A percentile compares a stretch with the other conserved stretches of the same genome.
phyloP scores from a whole-genome alignment of 1,140 invertebrate species.

The Drosophila santomea region DNA sequence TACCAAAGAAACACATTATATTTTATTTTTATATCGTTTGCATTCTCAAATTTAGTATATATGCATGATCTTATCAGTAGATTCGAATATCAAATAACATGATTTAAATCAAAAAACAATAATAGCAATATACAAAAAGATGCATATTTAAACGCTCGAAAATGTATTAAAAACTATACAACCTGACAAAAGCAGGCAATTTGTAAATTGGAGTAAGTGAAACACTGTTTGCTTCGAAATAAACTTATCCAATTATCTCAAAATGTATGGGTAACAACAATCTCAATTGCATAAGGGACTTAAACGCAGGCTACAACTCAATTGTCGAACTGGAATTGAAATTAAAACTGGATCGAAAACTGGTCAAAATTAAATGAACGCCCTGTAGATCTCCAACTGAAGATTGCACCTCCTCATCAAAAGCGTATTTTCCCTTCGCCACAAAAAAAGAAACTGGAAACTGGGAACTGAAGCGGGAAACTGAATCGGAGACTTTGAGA shows the following conservation, averaged over 20 bases:
- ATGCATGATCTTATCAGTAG: not conserved
- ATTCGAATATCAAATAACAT: not conserved
- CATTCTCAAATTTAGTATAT: not conserved
- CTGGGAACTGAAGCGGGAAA: slow-evolving; percentile 9
- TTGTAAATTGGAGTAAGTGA: too few relatives aligned
- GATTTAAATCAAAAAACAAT: not conserved
- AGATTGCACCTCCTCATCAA: not conserved
- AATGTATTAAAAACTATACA: too few relatives aligned
- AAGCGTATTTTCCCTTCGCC: slow-evolving; percentile 13
- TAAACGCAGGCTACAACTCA: slow-evolving; percentile 58
- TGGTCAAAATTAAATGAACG: slow-evolving; percentile 23
- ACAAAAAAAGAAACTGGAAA: slow-evolving; percentile 22
- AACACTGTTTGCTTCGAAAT: not conserved
- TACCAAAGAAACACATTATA: not conserved
- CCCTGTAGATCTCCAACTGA: slow-evolving; percentile 22
- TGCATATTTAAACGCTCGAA: too few relatives aligned
- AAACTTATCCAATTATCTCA: not conserved
- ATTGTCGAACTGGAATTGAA: slow-evolving; percentile 37
- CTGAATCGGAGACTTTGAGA: not conserved
- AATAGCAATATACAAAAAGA: not conserved
- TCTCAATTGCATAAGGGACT: slow-evolving; percentile 35
- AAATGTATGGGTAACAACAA: slow-evolving; percentile 10
- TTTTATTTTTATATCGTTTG: not conserved
- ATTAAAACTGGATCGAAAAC: slow-evolving; percentile 39
- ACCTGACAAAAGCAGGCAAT: too few relatives aligned